phyloP scores from a whole-genome alignment of 2,797 vertebrate genomes.

The Ctenochaetus hawaiiensis region DNA sequence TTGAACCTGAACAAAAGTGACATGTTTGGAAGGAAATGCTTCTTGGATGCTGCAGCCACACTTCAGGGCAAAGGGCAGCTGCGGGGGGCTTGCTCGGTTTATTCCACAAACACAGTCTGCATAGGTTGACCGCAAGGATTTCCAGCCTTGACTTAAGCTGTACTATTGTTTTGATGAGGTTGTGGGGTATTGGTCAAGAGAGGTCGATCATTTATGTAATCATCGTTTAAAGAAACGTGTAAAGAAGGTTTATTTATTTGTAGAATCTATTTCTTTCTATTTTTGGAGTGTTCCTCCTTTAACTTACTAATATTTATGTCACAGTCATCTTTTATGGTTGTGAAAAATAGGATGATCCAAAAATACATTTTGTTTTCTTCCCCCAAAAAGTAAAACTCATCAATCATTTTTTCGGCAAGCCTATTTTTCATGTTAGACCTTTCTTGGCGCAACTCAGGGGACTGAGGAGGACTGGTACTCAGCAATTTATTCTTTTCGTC shows the following conservation, averaged over 20 bases:
- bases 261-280: not conserved
- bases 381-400: constrained; percentile 14
- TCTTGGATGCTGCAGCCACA: constrained; percentile 52
- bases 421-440: constrained; percentile 5
- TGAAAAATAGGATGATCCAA: constrained; percentile 7
- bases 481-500: not conserved
- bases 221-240: not conserved
- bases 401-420: constrained; percentile 21
- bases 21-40: constrained; percentile 68
- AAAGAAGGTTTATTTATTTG: not conserved
- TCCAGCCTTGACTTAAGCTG: constrained; percentile 6
- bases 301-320: constrained; percentile 17
- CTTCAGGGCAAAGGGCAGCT: constrained; percentile 48
- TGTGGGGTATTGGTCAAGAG: not conserved
- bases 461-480: constrained; percentile 1
- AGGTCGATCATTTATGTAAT: not conserved
- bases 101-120: constrained; percentile 50
- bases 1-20: constrained; percentile 79
- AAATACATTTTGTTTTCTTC: not conserved
- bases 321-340: not conserved
- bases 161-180: constrained; percentile 13
- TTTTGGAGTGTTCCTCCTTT: not conserved
- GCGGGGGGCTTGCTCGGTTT: constrained; percentile 30
- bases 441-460: not conserved
- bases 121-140: constrained; percentile 39